Percentiles rank a stretch among this genome's conserved stretches.
Conservation (phyloP, 2,888 invertebrate species). For the Galeopsomyia nigrocyanea region DNA sequence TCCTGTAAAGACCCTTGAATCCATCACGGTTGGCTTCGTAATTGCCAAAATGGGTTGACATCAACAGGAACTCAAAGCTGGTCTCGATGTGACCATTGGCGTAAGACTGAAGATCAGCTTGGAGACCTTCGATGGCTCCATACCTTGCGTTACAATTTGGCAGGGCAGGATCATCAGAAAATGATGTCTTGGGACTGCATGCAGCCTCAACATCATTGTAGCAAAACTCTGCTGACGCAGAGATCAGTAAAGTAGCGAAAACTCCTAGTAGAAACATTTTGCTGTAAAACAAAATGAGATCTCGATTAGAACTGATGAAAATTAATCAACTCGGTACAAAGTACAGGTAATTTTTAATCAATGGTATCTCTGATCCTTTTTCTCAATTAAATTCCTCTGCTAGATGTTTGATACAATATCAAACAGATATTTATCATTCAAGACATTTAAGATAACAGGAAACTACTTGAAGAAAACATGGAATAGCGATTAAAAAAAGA, state of each 20-base stretch:
- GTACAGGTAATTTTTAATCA: too few relatives aligned
- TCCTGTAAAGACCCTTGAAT: constrained; percentile 81
- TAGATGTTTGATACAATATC: too few relatives aligned
- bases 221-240: constrained; percentile 74
- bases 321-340: too few relatives aligned
- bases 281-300: constrained; percentile 51
- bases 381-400: too few relatives aligned
- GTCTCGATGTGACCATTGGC: constrained; percentile 77
- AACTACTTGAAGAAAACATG: too few relatives aligned
- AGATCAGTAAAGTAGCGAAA: constrained; percentile 71
- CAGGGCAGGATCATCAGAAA: constrained; percentile 53
- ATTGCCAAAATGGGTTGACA: constrained; percentile 83
- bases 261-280: constrained; percentile 75
- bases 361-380: too few relatives aligned
- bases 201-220: constrained; percentile 74
- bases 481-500: too few relatives aligned
- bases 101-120: constrained; percentile 71
- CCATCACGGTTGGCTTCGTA: constrained; percentile 83
- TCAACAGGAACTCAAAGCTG: constrained; percentile 83
- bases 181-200: constrained; percentile 71
- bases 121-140: constrained; percentile 73
- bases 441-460: too few relatives aligned
- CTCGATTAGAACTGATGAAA: not conserved
- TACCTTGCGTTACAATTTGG: constrained; percentile 76
- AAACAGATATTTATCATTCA: too few relatives aligned